Evolutionary conservation across 2,888 invertebrate genomes (phyloP).

Genomic region (Hedychridium roseum): DNA sequence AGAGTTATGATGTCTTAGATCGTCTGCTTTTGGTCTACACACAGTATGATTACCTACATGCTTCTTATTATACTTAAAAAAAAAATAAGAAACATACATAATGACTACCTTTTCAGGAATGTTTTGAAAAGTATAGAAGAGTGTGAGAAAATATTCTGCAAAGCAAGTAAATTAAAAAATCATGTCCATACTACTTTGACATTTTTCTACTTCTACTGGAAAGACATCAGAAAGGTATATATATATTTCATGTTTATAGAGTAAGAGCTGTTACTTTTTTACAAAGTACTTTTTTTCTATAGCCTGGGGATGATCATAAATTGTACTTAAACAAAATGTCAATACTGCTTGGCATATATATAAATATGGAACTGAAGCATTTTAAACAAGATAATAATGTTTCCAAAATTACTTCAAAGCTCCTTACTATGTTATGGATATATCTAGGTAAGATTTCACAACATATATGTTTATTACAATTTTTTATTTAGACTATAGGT

Average conservation of each 20-base stretch:
- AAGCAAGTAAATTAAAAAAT: constrained; percentile 52
- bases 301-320: constrained; percentile 52
- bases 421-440: constrained; percentile 49
- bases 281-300: constrained; percentile 21
- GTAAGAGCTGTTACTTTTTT: not conserved
- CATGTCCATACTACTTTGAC: constrained; percentile 54
- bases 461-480: too few species aligned
- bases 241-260: constrained; percentile 2
- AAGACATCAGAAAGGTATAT: constrained; percentile 57
- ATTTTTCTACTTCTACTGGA: constrained; percentile 60
- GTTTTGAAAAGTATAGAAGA: constrained; percentile 46
- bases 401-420: constrained; percentile 39
- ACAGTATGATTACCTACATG: constrained; percentile 35
- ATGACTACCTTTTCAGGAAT: constrained; percentile 44
- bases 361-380: constrained; percentile 60
- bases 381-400: constrained; percentile 32
- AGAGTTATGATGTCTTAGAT: constrained; percentile 38
- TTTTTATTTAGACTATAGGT: too few species aligned
- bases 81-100: too few species aligned
- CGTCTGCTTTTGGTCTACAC: constrained; percentile 43
- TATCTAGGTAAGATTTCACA: constrained; percentile 53
- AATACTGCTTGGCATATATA: constrained; percentile 57
- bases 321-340: constrained; percentile 61
- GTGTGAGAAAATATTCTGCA: constrained; percentile 43
- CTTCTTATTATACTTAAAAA: not conserved